A percentile compares a stretch with the other conserved stretches of the same genome.
These are phyloP conservation scores for Tenthredo livida DNA, from an alignment of 2,888 invertebrate species.

Conservation along the genomic window DNA sequence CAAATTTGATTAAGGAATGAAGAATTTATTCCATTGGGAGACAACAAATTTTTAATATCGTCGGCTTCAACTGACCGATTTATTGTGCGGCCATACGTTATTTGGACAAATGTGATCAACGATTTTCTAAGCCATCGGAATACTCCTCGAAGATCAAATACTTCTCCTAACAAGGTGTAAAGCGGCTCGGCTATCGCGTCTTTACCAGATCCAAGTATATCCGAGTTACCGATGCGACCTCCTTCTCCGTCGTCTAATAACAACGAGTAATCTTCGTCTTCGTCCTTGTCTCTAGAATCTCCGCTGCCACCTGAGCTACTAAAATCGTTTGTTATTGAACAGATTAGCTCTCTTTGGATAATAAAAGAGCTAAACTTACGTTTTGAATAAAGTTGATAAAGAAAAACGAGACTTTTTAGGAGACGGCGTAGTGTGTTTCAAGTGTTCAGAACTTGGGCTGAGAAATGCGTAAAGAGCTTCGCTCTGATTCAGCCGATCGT, in stretches of 20 bases:
- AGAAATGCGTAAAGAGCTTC: slow-evolving; percentile 94
- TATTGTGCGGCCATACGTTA: slow-evolving; percentile 94
- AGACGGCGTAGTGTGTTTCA: slow-evolving; percentile 88
- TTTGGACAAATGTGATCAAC: slow-evolving; percentile 94
- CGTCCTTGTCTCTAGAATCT: slow-evolving; percentile 86
- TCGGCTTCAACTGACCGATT: slow-evolving; percentile 82
- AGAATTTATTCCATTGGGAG: neutral
- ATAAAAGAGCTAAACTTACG: slow-evolving; percentile 79
- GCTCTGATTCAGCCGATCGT: slow-evolving; percentile 92
- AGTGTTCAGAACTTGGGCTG: slow-evolving; percentile 94
- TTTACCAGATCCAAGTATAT: slow-evolving; percentile 79
- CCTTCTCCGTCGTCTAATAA: slow-evolving; percentile 84
- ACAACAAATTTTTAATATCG: neutral
- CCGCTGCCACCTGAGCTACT: slow-evolving; percentile 80
- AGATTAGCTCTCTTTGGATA: neutral
- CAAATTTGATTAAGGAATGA: neutral
- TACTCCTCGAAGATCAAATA: slow-evolving; percentile 94
- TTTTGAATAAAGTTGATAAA: slow-evolving; percentile 91
- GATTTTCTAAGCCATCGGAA: slow-evolving; percentile 93
- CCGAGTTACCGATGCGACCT: slow-evolving; percentile 74
- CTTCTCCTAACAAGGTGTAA: slow-evolving; percentile 92
- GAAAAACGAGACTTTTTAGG: slow-evolving; percentile 94
- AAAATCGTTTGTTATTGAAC: slow-evolving; percentile 7
- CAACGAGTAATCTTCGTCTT: slow-evolving; percentile 90
- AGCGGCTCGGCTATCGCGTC: slow-evolving; percentile 95